Conservation (phyloP, 2,113 vertebrate genomes). For the Circaetus gallicus region DNA sequence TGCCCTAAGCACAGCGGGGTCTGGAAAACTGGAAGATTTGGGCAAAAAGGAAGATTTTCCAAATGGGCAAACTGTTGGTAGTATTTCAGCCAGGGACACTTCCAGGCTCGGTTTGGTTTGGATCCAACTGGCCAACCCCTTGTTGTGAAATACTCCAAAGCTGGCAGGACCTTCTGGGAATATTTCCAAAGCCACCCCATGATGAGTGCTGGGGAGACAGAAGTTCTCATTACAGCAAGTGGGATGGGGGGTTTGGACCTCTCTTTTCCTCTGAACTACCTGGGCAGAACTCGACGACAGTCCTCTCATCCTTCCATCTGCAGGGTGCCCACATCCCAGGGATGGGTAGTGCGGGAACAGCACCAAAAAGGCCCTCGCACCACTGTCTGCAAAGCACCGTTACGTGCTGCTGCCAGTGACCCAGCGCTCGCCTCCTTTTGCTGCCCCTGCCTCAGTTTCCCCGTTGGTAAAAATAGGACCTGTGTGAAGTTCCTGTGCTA, state of each 20-base stretch:
- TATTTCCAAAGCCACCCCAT: background rate
- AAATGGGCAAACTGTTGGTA: background rate
- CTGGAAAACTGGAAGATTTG: background rate
- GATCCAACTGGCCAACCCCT: background rate
- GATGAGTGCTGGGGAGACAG: background rate
- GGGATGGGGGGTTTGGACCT: background rate
- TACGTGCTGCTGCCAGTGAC: background rate
- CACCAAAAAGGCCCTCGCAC: background rate
- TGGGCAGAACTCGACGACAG: background rate
- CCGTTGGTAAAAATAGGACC: background rate
- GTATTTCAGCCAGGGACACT: background rate
- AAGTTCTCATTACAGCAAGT: background rate
- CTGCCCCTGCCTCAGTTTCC: background rate
- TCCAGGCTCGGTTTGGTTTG: background rate
- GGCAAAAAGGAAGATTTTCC: background rate
- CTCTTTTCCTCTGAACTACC: background rate
- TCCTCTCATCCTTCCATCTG: background rate
- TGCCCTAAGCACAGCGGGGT: background rate
- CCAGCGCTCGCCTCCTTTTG: background rate
- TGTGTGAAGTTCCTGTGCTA: background rate
- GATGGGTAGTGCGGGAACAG: background rate
- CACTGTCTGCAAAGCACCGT: background rate
- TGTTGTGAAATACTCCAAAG: background rate
- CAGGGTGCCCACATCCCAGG: background rate
- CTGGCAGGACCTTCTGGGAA: background rate